phyloP scores from a whole-genome alignment of 2,888 invertebrate species.

The Bellardia pandia region DNA sequence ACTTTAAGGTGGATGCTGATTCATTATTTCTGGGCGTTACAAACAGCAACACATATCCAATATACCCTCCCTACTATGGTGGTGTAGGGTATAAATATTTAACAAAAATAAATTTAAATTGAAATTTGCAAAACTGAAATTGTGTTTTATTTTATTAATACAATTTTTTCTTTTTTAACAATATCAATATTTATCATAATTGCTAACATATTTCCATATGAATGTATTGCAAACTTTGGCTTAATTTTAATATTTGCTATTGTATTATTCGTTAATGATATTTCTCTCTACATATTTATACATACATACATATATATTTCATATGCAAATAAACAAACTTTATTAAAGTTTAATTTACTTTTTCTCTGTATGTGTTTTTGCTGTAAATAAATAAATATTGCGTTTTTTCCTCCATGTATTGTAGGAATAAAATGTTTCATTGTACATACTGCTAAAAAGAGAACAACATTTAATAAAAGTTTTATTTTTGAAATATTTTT shows the following conservation, averaged over 20 bases:
- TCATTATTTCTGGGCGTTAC: no score
- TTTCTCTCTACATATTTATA: not conserved
- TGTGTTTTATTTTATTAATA: not conserved
- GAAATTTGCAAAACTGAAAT: not conserved
- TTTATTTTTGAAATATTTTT: not conserved
- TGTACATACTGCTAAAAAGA: not conserved
- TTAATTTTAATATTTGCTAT: not conserved
- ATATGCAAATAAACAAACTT: constrained; percentile 9
- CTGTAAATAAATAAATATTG: not conserved
- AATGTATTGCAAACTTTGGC: not conserved
- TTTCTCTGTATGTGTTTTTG: not conserved
- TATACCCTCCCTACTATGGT: no score
- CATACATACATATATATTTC: not conserved
- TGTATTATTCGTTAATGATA: not conserved
- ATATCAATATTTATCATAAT: not conserved
- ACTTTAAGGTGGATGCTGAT: no score
- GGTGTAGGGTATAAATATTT: no score
- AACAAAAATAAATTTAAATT: no score
- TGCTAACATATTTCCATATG: not conserved
- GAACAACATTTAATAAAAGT: not conserved
- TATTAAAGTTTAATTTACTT: not conserved
- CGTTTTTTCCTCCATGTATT: not conserved
- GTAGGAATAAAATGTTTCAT: not conserved
- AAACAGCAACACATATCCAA: no score
- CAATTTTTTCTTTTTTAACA: not conserved